Conservation (phyloP, 2,113 vertebrate species). For the Phyllostomus discolor region DNA sequence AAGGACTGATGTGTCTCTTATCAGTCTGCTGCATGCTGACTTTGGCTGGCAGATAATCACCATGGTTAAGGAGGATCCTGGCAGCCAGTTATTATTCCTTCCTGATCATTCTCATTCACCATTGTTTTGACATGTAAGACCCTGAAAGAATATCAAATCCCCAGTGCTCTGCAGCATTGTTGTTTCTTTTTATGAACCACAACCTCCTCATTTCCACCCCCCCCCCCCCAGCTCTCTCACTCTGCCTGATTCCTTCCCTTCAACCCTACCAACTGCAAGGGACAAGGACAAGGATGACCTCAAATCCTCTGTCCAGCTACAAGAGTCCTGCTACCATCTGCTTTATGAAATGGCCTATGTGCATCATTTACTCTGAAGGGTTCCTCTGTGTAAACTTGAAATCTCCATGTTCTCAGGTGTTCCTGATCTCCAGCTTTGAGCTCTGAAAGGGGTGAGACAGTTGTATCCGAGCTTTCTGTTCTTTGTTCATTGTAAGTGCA, state of each 20-base stretch:
- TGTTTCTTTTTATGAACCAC: constrained; percentile 11
- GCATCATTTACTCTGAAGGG: neutral
- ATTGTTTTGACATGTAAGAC: constrained; percentile 45
- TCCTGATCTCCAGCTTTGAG: neutral
- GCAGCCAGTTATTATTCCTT: constrained; percentile 67
- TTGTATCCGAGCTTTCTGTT: neutral
- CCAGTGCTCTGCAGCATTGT: neutral
- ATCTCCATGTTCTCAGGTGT: neutral
- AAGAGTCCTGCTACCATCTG: neutral
- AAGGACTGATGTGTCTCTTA: constrained; percentile 70
- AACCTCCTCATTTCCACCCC: neutral
- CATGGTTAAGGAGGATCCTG: constrained; percentile 74
- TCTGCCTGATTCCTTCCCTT: neutral
- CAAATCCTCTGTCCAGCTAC: neutral
- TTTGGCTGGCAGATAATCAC: constrained; percentile 79
- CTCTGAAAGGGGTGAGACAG: neutral
- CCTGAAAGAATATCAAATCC: neutral
- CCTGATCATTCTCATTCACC: constrained; percentile 60
- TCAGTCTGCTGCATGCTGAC: constrained; percentile 65
- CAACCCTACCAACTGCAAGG: neutral
- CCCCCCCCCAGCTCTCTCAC: neutral
- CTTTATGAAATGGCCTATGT: neutral
- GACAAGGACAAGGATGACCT: neutral
- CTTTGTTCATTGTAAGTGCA: neutral
- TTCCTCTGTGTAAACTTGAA: neutral